phyloP scores from a whole-genome alignment of 64 coral and sea anemone genomes.

The Acropora yongei region DNA sequence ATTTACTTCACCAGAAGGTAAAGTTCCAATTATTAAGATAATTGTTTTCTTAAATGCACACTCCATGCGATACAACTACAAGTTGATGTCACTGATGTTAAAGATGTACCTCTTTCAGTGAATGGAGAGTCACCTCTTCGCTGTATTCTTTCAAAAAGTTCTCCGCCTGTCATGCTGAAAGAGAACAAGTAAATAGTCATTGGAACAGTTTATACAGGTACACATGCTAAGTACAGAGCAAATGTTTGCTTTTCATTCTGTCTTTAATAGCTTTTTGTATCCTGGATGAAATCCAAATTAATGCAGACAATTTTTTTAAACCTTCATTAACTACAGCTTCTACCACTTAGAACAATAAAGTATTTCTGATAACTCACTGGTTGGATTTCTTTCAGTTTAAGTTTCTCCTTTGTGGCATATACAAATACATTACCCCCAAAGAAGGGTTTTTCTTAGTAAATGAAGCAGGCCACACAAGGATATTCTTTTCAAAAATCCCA shows the following conservation, averaged over 20 bases:
- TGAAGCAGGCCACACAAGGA: no score
- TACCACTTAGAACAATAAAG: no score
- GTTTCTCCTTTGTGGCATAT: no score
- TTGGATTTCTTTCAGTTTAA: no score
- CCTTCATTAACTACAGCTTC: no score
- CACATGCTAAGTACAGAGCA: not conserved
- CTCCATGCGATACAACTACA: not conserved
- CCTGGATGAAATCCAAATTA: not conserved
- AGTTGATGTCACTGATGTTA: not conserved
- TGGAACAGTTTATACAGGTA: no score
- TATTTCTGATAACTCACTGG: no score
- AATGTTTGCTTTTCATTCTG: not conserved
- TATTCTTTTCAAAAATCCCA: no score
- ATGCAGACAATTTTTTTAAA: not conserved
- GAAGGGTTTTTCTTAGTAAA: no score
- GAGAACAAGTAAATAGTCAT: not conserved
- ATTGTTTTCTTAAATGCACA: not conserved
- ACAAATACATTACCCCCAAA: no score
- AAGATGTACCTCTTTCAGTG: constrained; percentile 91
- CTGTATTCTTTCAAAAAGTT: constrained; percentile 98
- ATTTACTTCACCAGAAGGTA: not conserved
- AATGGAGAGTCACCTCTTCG: constrained; percentile 88
- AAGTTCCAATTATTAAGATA: no score
- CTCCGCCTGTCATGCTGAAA: constrained; percentile 94
- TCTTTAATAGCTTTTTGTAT: not conserved